These are phyloP conservation scores for Euthynnus affinis DNA, from an alignment of 2,797 vertebrate species.

Conservation along the genomic window DNA sequence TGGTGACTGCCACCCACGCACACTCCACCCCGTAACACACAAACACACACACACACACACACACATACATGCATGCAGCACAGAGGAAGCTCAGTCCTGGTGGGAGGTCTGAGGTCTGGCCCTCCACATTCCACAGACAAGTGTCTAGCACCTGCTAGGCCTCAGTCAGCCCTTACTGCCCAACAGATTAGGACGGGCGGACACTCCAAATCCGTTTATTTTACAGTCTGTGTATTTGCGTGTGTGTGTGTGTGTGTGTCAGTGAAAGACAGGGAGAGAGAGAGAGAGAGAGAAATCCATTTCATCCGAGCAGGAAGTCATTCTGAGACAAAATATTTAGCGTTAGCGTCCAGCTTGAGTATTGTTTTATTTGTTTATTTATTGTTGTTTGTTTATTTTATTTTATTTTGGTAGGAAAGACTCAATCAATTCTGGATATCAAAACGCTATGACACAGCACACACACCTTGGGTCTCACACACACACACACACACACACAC, in stretches of 20 bases:
- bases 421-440: background rate
- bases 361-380: background rate
- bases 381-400: background rate
- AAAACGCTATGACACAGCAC: background rate
- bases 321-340: slow-evolving; percentile 17
- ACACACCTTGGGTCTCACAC: background rate
- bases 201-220: slow-evolving; percentile 80
- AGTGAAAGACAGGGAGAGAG: background rate
- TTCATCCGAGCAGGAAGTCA: background rate
- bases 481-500: slow-evolving; percentile 28
- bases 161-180: slow-evolving; percentile 76
- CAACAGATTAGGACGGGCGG: slow-evolving; percentile 75
- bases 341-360: background rate
- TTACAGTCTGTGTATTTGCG: slow-evolving; percentile 67
- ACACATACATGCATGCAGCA: slow-evolving; percentile 45
- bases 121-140: slow-evolving; percentile 84
- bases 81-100: slow-evolving; percentile 72
- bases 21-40: slow-evolving; percentile 46
- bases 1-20: slow-evolving; percentile 78
- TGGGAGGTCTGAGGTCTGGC: slow-evolving; percentile 84
- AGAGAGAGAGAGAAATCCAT: slow-evolving; percentile 1
- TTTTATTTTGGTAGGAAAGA: background rate
- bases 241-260: slow-evolving; percentile 3
- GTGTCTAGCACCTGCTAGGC: slow-evolving; percentile 85
- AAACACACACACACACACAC: slow-evolving; percentile 51